These are phyloP conservation scores for Saccostrea echinata DNA, from an alignment of 1,140 invertebrate species.

Conservation along the genomic window DNA sequence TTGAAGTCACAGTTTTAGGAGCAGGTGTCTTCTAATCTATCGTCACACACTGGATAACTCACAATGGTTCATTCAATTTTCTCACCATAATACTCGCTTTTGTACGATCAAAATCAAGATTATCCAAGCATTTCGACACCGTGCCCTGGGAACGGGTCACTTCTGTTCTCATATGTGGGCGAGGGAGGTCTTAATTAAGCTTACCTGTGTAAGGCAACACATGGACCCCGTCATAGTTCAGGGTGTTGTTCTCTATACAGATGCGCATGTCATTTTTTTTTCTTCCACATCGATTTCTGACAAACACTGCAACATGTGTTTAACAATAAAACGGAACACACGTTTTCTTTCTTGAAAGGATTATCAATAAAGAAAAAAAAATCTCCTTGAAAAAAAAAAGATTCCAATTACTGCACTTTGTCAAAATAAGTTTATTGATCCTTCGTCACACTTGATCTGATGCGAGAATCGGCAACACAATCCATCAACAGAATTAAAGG, in stretches of 20 bases:
- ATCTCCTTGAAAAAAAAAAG: neutral
- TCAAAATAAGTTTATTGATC: conserved; percentile 14
- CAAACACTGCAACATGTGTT: conserved; percentile 29
- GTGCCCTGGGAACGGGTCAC: conserved; percentile 12
- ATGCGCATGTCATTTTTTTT: conserved; percentile 33
- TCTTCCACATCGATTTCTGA: conserved; percentile 9
- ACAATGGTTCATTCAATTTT: conserved; percentile 14
- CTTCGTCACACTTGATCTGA: conserved; percentile 12
- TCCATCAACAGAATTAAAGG: conserved; percentile 32
- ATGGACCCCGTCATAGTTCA: neutral
- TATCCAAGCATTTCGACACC: conserved; percentile 30
- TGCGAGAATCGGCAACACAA: neutral
- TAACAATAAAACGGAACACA: neutral
- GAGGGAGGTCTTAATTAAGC: conserved; percentile 20
- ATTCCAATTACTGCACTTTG: neutral
- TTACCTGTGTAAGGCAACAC: conserved; percentile 18
- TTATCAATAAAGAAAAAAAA: neutral
- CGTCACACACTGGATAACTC: neutral
- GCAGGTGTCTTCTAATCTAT: conserved; percentile 5
- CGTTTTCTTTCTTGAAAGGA: neutral
- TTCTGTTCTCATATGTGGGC: neutral
- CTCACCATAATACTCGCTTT: conserved; percentile 11
- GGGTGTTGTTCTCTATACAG: conserved; percentile 25
- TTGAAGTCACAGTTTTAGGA: neutral
- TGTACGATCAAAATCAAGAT: conserved; percentile 22